These are phyloP conservation scores for Euplagia quadripunctaria DNA, from an alignment of 2,888 invertebrate genomes.

Conservation along the genomic window DNA sequence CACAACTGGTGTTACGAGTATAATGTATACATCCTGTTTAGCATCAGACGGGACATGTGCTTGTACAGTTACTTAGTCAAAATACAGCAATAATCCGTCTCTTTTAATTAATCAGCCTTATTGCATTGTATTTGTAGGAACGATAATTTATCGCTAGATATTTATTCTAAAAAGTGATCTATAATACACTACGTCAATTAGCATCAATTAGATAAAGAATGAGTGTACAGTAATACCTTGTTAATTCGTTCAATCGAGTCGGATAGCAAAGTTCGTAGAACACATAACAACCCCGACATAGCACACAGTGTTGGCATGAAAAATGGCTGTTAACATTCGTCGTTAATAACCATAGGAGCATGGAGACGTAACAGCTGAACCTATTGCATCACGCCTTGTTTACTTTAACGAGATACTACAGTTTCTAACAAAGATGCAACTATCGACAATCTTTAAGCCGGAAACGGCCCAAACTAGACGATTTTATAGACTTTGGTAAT, in stretches of 20 bases:
- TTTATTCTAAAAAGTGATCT: neutral
- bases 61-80: no score
- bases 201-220: slow-evolving; percentile 2
- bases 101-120: neutral
- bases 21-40: neutral
- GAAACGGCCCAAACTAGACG: neutral
- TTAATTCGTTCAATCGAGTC: neutral
- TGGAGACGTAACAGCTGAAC: neutral
- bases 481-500: neutral
- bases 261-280: neutral
- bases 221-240: neutral
- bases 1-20: neutral
- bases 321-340: neutral
- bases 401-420: neutral
- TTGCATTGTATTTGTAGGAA: neutral
- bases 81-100: neutral
- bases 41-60: no score
- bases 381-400: slow-evolving; percentile 1
- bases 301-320: neutral
- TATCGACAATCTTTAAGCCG: neutral
- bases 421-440: neutral
- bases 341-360: slow-evolving; percentile 9
- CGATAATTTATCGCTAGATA: neutral
- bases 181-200: neutral
- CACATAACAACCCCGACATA: neutral